Evolutionary conservation across 1,140 invertebrate genomes (phyloP), one percentile per base, ranked within the genome.

Genomic region (Vanessa atalanta): DNA sequence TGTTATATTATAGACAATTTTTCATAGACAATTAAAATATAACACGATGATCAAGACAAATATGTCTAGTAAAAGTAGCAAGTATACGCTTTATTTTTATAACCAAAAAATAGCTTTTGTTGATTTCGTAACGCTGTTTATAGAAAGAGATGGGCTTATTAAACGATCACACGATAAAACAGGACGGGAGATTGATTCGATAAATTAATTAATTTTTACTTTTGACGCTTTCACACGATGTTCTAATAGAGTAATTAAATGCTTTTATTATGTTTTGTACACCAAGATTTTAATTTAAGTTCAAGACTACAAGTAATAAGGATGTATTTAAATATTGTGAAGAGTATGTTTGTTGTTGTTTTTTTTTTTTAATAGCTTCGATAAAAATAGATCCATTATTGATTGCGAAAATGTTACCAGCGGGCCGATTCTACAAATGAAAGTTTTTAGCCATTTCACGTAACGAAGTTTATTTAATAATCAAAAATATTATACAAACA

Each of bases 211-310:
- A 47, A 31, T 47, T 65, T 20, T 15, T 43, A 61, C 57, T 61
- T 37, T 60, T 47, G 67, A 69, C 37, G 67, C 51, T 60, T 70
- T 70, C 67, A 61, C 67, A 70, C 67, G 67, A 70, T 70, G 37
- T 60, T 70, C n/a, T 47, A 37, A 61, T 48, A 31, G 55, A 47
- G 43, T 16, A 57, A 61, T 61, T 61, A 37, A 37, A 61, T 26
- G 26, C 26, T 61, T 31, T 37, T 13, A 61, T 61, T 61, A n/a
- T 16, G 11, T 11, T 14, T 61, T 23, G 8, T 12, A 57, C 20
- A 57, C 12, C 26, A 31, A 31, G 26, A 57, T 23, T 57, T 26
- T 23, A 26, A 23, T 57, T n/a, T 23, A 16, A 23, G 16, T 3
- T 13, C 16, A 23, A 12, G 53, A 57, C 12, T 57, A 13, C 11